phyloP scores from a whole-genome alignment of 2,888 invertebrate genomes.

The Teinopalpus imperialis region DNA sequence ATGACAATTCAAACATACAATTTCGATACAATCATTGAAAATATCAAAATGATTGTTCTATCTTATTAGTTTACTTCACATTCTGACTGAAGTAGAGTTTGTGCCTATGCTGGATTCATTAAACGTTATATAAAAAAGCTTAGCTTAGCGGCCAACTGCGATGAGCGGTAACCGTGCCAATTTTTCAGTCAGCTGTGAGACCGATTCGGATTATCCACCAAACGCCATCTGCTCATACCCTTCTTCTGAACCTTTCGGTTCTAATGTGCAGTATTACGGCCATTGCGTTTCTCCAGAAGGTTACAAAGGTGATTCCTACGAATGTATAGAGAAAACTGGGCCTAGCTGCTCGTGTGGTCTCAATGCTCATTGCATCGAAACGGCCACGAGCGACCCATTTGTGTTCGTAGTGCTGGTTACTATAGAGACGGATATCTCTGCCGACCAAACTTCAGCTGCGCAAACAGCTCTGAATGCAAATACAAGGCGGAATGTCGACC shows the following conservation, averaged over 20 bases:
- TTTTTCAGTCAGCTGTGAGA: slow-evolving; percentile 86
- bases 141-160: too few species aligned
- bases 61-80: too few species aligned
- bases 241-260: too few species aligned
- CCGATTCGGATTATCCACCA: slow-evolving; percentile 89
- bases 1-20: too few species aligned
- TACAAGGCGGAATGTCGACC: slow-evolving; percentile 88
- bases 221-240: slow-evolving; percentile 94
- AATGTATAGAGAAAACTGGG: slow-evolving; percentile 82
- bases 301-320: slow-evolving; percentile 91
- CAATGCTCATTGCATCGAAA: slow-evolving; percentile 88
- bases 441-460: slow-evolving; percentile 85
- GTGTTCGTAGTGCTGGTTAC: slow-evolving; percentile 91
- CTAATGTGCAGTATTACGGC: slow-evolving; percentile 41
- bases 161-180: too few species aligned
- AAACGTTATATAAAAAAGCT: too few species aligned
- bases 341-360: slow-evolving; percentile 84
- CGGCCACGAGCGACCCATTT: slow-evolving; percentile 85
- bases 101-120: too few species aligned
- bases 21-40: too few species aligned
- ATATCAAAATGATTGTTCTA: too few species aligned
- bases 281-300: slow-evolving; percentile 91
- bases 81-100: too few species aligned
- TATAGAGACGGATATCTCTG: slow-evolving; percentile 92
- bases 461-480: slow-evolving; percentile 84